These are phyloP conservation scores for Trematomus bernacchii DNA, from an alignment of 2,797 vertebrate genomes.

Conservation along the genomic window DNA sequence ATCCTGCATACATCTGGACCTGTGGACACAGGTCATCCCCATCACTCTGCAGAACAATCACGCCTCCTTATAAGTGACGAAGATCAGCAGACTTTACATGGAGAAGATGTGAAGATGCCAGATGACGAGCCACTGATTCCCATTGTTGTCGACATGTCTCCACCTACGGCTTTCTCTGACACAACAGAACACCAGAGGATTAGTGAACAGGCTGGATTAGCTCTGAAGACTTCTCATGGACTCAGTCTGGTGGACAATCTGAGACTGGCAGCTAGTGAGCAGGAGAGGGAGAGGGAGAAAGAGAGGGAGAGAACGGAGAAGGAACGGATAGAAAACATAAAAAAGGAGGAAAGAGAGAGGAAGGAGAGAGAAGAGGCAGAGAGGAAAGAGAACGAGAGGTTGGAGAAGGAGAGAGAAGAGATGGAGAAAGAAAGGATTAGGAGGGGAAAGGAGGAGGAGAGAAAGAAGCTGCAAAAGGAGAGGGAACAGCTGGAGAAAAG, in stretches of 20 bases:
- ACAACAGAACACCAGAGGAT: background rate
- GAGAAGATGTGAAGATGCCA: constrained; percentile 26
- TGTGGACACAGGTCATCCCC: constrained; percentile 37
- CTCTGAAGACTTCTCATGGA: constrained; percentile 9
- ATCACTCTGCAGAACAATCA: constrained; percentile 21
- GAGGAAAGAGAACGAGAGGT: background rate
- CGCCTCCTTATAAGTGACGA: constrained; percentile 15
- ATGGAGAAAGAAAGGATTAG: too few species aligned
- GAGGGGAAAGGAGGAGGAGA: too few species aligned
- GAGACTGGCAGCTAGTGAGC: constrained; percentile 73
- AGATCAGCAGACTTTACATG: constrained; percentile 17
- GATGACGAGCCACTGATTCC: constrained; percentile 28
- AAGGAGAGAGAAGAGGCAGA: background rate
- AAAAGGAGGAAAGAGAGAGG: background rate
- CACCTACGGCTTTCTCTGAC: constrained; percentile 58
- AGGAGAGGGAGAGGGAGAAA: constrained; percentile 56
- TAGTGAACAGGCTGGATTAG: constrained; percentile 2
- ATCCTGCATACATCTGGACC: constrained; percentile 67
- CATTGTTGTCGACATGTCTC: constrained; percentile 41
- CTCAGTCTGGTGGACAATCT: constrained; percentile 73
- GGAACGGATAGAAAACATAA: background rate
- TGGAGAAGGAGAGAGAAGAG: too few species aligned
- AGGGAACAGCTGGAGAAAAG: too few species aligned
- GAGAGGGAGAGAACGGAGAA: constrained; percentile 19
- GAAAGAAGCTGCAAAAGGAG: too few species aligned